Conservation (phyloP, 2,797 vertebrate species). For the Takifugu rubripes region DNA sequence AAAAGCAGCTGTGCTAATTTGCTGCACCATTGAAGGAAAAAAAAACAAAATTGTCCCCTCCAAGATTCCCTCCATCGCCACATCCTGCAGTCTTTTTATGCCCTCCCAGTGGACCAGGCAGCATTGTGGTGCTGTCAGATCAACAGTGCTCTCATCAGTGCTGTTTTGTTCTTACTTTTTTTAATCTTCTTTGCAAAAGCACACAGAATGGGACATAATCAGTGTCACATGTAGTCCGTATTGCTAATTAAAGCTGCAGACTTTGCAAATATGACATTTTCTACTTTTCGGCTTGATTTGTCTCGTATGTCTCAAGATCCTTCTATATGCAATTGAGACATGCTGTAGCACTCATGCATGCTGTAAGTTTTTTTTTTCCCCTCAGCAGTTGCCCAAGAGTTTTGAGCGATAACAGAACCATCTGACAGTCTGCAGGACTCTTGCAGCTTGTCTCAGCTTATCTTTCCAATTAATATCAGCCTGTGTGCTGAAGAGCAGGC, state of each 20-base stretch:
- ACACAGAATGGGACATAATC: no score
- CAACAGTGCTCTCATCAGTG: slow-evolving; percentile 6
- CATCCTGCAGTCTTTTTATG: slow-evolving; percentile 49
- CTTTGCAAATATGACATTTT: no score
- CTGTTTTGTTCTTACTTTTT: background rate
- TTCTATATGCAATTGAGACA: slow-evolving; percentile 34
- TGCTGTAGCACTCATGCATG: slow-evolving; percentile 17
- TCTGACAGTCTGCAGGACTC: slow-evolving; percentile 55
- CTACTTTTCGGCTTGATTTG: background rate
- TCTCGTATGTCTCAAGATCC: slow-evolving; percentile 4
- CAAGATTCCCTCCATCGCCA: slow-evolving; percentile 60
- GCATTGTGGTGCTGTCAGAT: slow-evolving; percentile 45
- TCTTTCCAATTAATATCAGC: slow-evolving; percentile 79
- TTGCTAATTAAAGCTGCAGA: no score
- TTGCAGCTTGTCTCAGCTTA: slow-evolving; percentile 71
- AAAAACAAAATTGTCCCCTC: slow-evolving; percentile 46
- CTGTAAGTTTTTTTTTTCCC: slow-evolving; percentile 29
- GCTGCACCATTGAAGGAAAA: slow-evolving; percentile 35
- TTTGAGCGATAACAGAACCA: slow-evolving; percentile 49
- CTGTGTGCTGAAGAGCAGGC: slow-evolving; percentile 62
- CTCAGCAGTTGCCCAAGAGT: slow-evolving; percentile 37
- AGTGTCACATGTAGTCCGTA: no score
- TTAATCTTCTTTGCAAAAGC: background rate
- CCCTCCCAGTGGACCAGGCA: slow-evolving; percentile 49
- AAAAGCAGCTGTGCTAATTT: slow-evolving; percentile 70